Percentiles rank a stretch among this genome's conserved stretches.
Evolutionary conservation across 2,888 invertebrate species (phyloP).

Genomic region (Mimas tiliae): DNA sequence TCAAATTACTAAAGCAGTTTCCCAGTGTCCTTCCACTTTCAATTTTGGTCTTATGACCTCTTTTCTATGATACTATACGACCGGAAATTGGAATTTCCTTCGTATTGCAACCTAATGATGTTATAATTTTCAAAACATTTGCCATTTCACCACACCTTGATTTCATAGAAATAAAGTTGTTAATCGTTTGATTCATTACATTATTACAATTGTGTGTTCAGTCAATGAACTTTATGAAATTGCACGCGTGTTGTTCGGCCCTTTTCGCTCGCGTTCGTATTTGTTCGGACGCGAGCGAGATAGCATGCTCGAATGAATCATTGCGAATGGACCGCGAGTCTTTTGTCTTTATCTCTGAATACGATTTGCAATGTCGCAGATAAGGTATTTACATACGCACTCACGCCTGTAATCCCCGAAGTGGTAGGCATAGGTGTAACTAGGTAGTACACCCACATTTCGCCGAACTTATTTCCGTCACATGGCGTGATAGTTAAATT

Average conservation of each 20-base stretch:
- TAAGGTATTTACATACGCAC: too few species aligned
- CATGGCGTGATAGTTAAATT: too few species aligned
- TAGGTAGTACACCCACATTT: too few species aligned
- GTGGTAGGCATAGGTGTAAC: too few species aligned
- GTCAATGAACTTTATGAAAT: conserved; percentile 24
- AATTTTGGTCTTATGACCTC: neutral
- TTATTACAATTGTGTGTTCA: conserved; percentile 14
- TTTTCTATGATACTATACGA: conserved; percentile 3
- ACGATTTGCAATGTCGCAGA: neutral
- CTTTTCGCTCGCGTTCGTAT: neutral
- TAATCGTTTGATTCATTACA: conserved; percentile 4
- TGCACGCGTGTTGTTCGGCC: conserved; percentile 1
- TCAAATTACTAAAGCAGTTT: neutral
- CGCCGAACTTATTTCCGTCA: too few species aligned
- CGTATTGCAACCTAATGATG: neutral
- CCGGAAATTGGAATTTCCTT: conserved; percentile 9
- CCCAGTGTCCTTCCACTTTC: neutral
- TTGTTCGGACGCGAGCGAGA: neutral
- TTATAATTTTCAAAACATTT: neutral
- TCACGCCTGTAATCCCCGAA: too few species aligned
- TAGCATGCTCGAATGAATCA: conserved; percentile 1
- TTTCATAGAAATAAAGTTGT: neutral
- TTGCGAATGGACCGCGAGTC: neutral
- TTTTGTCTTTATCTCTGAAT: conserved; percentile 2
- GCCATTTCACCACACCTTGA: neutral